These are phyloP conservation scores for Lichenostomus cassidix DNA, from an alignment of 2,113 vertebrate species.

Conservation along the genomic window DNA sequence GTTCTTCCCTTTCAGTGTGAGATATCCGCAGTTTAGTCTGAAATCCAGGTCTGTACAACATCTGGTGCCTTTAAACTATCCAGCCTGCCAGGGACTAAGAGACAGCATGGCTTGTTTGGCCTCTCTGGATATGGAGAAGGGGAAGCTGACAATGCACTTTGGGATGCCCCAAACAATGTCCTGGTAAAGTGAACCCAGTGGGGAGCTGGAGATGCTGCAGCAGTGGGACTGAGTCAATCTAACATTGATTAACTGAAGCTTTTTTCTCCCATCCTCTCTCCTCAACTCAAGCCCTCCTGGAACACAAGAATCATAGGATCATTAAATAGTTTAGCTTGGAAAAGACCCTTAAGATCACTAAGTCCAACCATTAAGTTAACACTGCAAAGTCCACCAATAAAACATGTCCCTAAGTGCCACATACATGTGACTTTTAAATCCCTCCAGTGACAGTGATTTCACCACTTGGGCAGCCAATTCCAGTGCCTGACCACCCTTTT, in stretches of 20 bases:
- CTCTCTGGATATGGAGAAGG: background rate
- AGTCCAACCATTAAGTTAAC: background rate
- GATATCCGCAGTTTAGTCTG: background rate
- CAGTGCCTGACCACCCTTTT: background rate
- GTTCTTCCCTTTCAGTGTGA: background rate
- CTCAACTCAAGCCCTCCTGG: background rate
- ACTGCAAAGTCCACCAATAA: background rate
- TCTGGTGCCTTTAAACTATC: background rate
- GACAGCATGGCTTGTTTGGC: background rate
- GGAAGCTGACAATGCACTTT: background rate
- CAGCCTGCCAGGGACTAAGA: background rate
- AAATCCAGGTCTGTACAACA: background rate
- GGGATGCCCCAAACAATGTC: background rate
- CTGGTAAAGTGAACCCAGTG: background rate
- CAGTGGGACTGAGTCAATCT: background rate
- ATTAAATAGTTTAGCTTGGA: background rate
- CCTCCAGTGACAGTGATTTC: background rate
- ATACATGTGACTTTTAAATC: accelerated
- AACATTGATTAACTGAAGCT: background rate
- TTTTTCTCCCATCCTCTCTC: background rate
- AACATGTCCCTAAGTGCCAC: background rate
- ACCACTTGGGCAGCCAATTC: background rate
- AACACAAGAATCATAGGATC: background rate
- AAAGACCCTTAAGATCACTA: background rate
- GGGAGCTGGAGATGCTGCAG: background rate